These are phyloP conservation scores for Aphrophora alni DNA, from an alignment of 2,888 invertebrate species.

Conservation along the genomic window DNA sequence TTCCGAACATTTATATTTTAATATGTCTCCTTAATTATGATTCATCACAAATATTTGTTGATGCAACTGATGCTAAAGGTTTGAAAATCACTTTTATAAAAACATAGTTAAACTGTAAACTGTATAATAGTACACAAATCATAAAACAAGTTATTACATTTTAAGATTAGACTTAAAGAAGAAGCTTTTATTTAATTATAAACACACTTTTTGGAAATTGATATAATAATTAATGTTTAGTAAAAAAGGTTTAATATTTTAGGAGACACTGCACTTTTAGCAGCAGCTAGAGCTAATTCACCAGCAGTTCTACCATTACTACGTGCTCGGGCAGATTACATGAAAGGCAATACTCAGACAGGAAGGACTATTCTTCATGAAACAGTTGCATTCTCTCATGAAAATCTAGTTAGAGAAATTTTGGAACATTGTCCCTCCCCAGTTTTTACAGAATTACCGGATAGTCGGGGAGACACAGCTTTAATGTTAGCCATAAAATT, in stretches of 20 bases:
- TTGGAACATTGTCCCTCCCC: neutral
- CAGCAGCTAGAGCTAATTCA: neutral
- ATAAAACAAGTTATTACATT: no score
- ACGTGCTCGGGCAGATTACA: neutral
- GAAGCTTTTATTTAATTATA: no score
- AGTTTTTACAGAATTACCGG: neutral
- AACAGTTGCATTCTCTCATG: neutral
- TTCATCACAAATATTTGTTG: neutral
- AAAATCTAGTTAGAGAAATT: neutral
- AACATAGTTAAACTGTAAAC: no score
- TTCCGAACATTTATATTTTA: neutral
- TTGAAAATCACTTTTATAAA: no score
- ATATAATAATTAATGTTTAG: no score
- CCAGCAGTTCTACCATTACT: neutral
- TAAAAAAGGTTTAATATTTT: no score
- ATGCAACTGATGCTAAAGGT: neutral
- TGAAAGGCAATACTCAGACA: neutral
- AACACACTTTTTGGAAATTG: no score
- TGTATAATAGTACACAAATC: no score
- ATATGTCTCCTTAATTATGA: neutral
- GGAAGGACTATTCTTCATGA: neutral
- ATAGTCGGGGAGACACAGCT: conserved; percentile 13
- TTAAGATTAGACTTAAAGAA: no score
- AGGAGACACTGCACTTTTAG: conserved; percentile 20
- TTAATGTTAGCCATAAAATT: conserved; percentile 16